Evolutionary conservation across 2,888 invertebrate genomes (phyloP), one percentile per base, ranked within the genome.

Genomic region (Cephus pulcher): DNA sequence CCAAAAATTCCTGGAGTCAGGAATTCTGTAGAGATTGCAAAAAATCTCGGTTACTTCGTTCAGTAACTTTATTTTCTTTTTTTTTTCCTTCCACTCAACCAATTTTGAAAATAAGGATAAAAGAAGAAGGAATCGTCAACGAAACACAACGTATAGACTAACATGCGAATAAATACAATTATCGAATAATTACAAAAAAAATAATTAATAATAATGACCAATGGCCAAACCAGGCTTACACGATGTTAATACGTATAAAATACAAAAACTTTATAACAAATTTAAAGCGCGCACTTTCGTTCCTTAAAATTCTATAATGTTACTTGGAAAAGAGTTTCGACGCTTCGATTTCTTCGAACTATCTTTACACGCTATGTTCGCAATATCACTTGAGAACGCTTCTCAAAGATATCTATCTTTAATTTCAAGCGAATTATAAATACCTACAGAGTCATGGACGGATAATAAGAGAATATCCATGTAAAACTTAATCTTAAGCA

Each of bases 121-220:
- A 23, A 56, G 33, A 76, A 34, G 70, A 74, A 34, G 32, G 34
- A 73, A n/a, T 56, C 56, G 56, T 32, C 30, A 23, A 35, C 33
- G n/a, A 11, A 34, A 34, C n/a, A 34, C 56, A 74, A 75, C 9
- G 34, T 40, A 75, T 11, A 74, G n/a, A 74, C 73, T 37, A 74
- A 79, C 40, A 71, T 30, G 37, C 34, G 76, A 69, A 73, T 68
- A 68, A 56, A 56, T 56, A 56, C 23, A 56, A 23, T 56, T 56
- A 56, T 56, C 56, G 56, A 56, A 23, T 56, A 56, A 56, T 56
- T 56, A 56, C 56, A 56, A 56, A 40, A 23, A 23, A 23, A 56
- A 56, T 56, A 56, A 56, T 56, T 56, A 56, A 56, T 56, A 56
- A 56, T 56, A 56, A 56, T 9, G 56, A 23, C 56, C 56, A 56